Percentiles rank a stretch among this genome's conserved stretches.
Evolutionary conservation across 2,888 invertebrate genomes (phyloP).

Genomic region (Chouioia cunea): DNA sequence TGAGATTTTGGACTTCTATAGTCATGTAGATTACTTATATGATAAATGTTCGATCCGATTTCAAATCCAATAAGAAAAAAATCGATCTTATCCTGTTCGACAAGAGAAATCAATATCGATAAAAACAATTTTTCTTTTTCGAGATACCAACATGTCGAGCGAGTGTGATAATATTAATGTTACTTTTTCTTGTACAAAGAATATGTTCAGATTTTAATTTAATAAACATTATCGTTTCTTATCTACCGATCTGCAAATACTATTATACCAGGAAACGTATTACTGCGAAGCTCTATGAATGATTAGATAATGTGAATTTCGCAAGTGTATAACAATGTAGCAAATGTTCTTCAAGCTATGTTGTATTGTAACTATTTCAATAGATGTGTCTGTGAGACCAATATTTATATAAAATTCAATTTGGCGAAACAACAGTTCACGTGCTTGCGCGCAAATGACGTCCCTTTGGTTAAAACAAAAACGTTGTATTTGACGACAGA

Average conservation of each 20-base stretch:
- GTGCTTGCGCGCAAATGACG: neutral
- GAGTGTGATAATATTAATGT: conserved; percentile 14
- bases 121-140: too few relatives aligned
- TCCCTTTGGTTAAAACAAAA: conserved; percentile 21
- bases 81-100: too few relatives aligned
- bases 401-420: too few relatives aligned
- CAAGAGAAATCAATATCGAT: too few relatives aligned
- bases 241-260: conserved; percentile 16
- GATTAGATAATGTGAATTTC: conserved; percentile 31
- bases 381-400: too few relatives aligned
- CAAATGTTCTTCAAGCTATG: neutral
- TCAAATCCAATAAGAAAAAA: too few relatives aligned
- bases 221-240: conserved; percentile 37
- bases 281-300: conserved; percentile 12
- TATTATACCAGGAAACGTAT: conserved; percentile 17
- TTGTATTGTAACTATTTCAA: neutral
- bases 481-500: conserved; percentile 20
- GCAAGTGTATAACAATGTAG: conserved; percentile 18
- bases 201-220: conserved; percentile 1
- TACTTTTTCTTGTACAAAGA: conserved; percentile 2
- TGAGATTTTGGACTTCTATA: too few relatives aligned
- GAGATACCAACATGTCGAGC: neutral
- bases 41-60: too few relatives aligned
- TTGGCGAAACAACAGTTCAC: too few relatives aligned
- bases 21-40: too few relatives aligned